Evolutionary conservation across 2,113 vertebrate genomes (phyloP), one percentile per base, ranked within the genome.

Genomic region (Hystrix cristata): DNA sequence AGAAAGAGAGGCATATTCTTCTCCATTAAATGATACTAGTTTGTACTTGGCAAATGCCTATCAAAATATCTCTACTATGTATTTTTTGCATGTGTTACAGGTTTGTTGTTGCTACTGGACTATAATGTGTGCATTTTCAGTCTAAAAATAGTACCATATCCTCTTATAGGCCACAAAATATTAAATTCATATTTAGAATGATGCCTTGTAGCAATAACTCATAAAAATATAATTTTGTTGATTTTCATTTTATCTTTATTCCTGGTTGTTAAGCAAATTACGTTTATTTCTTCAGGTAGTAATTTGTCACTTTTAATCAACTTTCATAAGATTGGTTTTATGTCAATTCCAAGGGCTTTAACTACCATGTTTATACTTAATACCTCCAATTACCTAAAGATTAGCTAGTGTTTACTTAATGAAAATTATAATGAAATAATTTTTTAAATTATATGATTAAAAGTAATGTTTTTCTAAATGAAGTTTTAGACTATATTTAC

Each of bases 331-430:
- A 94, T 78, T 92, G 15, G 62, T 78, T 97, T 97, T 91, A 86
- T 91, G 51, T 81, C 84, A 96, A 93, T 60, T 87, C 4, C 38
- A 97, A 93, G 7, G n/a, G 76, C 76, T 97, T 97, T 94, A 59
- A 81, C 27, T 78, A 95, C 65, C 38, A 78, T 92, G 3, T 69
- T 96, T 98, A 25, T 62, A 94, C 64, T 95, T 97, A 67, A 53
- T 92, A 59, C 21, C 93, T 96, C 31, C 48, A 97, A 91, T 98
- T 97, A 96, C 27, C 81, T 95, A 65, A 48, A 95, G 96, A 93
- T 96, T 91, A 96, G 25, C 80, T 91, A 92, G 10, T 91, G 19
- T 29, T 80, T 96, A 96, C 91, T 97, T 96, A 96, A 93, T 93
- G 93, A 93, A 23, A 38, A 94, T 86, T 96, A 13, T 46, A 85